Conservation (phyloP, 1,140 invertebrate genomes). For the Monomorium pharaonis region DNA sequence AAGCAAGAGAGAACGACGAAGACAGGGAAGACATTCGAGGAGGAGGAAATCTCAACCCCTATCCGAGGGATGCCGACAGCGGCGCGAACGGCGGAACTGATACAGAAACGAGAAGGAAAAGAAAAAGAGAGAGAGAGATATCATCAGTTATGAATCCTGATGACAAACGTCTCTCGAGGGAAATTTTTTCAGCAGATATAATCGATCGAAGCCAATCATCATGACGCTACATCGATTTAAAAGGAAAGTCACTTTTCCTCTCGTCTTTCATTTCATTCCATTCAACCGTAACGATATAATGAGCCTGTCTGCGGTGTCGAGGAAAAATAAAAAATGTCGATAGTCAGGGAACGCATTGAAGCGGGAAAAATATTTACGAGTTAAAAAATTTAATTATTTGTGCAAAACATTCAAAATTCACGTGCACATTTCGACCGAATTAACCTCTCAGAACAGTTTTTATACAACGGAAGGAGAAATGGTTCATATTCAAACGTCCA, state of each 20-base stretch:
- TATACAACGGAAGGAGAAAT: background rate
- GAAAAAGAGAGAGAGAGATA: conserved; percentile 17
- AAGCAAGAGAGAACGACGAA: conserved; percentile 34
- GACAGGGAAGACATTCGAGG: conserved; percentile 28
- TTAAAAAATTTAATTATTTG: background rate
- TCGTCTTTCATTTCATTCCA: background rate
- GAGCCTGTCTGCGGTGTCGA: background rate
- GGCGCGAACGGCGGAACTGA: conserved; percentile 1
- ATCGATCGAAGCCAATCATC: conserved; percentile 42
- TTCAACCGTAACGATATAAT: background rate
- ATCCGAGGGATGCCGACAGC: background rate
- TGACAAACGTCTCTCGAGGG: background rate
- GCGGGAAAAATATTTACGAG: background rate
- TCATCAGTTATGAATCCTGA: conserved; percentile 11
- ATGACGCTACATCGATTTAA: background rate
- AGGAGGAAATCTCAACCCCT: conserved; percentile 50
- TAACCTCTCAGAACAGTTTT: background rate
- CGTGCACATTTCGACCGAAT: background rate
- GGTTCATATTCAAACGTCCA: background rate
- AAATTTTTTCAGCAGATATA: background rate
- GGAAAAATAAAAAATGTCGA: background rate
- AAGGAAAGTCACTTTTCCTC: background rate
- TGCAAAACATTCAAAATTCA: background rate
- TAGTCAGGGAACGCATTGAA: background rate
- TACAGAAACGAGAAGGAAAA: background rate